Base-by-base conservation (phyloP, 2,797 vertebrate species). In the Astyanax mexicanus region DNA sequence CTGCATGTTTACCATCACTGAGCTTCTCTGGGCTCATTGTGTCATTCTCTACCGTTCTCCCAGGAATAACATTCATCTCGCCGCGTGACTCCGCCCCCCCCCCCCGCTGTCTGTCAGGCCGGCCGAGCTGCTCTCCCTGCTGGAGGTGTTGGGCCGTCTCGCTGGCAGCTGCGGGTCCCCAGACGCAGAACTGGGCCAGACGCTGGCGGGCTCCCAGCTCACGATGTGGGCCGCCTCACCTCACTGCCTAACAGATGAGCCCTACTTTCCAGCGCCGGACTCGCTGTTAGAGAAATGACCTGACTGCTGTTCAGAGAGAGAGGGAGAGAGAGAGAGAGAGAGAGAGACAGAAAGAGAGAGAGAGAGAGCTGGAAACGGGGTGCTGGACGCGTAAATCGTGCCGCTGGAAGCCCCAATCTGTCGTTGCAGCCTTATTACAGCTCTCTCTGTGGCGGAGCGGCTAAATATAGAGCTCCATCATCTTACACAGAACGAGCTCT, bases 341-440 rank as follows among this genome's bases (percentile, higher is more conserved):
- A n/a, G n/a, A n/a, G n/a, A n/a, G n/a, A n/a, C n/a, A n/a, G n/a
- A n/a, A n/a, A n/a, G n/a, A n/a, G n/a, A n/a, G n/a, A 29, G 15
- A 55, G 13, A 32, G 19, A 37, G 51, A 12, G 12, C 32, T 9
- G 19, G 57, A 70, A 45, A 21, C 55, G 17, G 52, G 68, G 9
- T 52, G 64, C 23, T 10, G 29, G 71, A n/a, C n/a, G 19, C 84
- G 80, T 83, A 68, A 61, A 61, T 57, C 7, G 58, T 65, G 54
- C 69, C 77, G 79, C 84, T 83, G 49, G 71, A 80, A 77, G 62
- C 85, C 86, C 83, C 87, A 91, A 87, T 91, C 81, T 89, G 87
- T 92, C 89, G 86, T 85, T 82, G 71, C 84, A 91, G 84, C 85
- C 87, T 87, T 87, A 88, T 92, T 89, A 89, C 89, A 86, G 88